A percentile compares a stretch with the other conserved stretches of the same genome.
Evolutionary conservation across 2,888 invertebrate genomes (phyloP).

Genomic region (Drosophila trichaetosa): DNA sequence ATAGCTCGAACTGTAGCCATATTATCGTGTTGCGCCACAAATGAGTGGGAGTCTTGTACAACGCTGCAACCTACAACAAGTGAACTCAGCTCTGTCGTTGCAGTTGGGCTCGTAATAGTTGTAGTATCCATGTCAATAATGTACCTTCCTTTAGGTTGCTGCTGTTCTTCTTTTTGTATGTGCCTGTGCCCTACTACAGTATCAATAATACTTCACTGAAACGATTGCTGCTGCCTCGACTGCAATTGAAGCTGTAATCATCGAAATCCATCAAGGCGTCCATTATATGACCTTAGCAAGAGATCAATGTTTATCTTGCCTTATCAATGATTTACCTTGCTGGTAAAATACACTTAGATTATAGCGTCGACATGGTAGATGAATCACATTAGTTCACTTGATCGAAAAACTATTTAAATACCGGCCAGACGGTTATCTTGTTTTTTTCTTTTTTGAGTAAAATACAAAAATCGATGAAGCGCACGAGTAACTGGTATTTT

Average conservation of each 20-base stretch:
- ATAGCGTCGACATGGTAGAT: conserved; percentile 4
- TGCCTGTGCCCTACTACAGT: conserved; percentile 8
- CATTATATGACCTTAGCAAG: conserved; percentile 22
- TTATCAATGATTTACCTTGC: conserved; percentile 10
- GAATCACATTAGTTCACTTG: conserved; percentile 6
- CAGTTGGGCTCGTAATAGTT: conserved; percentile 32
- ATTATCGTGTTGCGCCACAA: conserved; percentile 19
- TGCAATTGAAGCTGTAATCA: conserved; percentile 36
- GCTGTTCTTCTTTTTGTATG: neutral
- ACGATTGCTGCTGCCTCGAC: conserved; percentile 25
- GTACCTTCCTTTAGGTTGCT: conserved; percentile 8
- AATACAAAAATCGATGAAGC: conserved; percentile 8
- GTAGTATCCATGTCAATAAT: conserved; percentile 53
- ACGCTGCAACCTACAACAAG: conserved; percentile 23
- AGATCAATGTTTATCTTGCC: neutral
- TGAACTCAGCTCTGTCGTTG: conserved; percentile 29
- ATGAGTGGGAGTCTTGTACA: conserved; percentile 21
- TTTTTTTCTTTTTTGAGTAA: neutral
- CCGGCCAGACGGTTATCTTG: neutral
- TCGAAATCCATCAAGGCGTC: conserved; percentile 30
- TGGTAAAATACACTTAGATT: conserved; percentile 9
- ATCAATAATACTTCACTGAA: conserved; percentile 11
- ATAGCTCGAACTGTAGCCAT: conserved; percentile 4
- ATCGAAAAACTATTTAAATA: conserved; percentile 5
- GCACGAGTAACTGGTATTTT: conserved; percentile 1